Conservation (phyloP, 2,113 vertebrate genomes). For the Colinus virginianus region DNA sequence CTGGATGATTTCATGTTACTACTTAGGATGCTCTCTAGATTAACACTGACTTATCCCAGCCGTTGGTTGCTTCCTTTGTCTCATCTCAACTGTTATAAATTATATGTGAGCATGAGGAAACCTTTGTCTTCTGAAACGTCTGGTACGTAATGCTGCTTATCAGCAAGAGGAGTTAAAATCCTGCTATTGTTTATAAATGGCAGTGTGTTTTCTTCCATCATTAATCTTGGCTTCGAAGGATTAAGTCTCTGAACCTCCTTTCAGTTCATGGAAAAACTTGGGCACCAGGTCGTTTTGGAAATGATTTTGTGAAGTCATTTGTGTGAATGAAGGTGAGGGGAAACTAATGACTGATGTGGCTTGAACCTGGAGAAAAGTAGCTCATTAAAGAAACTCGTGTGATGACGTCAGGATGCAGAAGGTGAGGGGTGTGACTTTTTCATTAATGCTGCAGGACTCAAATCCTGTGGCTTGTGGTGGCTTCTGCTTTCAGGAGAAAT, state of each 20-base stretch:
- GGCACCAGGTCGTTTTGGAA: neutral
- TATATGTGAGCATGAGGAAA: neutral
- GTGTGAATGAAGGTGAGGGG: neutral
- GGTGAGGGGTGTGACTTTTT: neutral
- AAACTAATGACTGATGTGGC: neutral
- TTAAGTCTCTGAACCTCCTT: neutral
- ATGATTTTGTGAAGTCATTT: neutral
- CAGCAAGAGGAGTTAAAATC: constrained; percentile 4
- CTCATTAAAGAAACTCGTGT: neutral
- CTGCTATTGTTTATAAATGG: neutral
- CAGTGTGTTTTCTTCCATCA: neutral
- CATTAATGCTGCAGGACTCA: neutral
- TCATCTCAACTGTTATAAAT: neutral
- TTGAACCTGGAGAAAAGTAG: neutral
- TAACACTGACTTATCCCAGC: neutral
- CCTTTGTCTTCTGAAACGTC: constrained; percentile 21
- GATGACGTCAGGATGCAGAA: neutral
- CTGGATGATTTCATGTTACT: fast-evolving
- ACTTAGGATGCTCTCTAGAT: neutral
- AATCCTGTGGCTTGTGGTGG: neutral
- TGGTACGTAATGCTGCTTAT: constrained; percentile 1
- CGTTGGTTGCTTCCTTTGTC: neutral
- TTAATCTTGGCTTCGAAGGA: neutral
- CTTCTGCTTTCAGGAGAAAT: neutral
- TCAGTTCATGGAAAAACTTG: neutral